Evolutionary conservation across 2,113 vertebrate species (phyloP).

Genomic region (Crotalus tigris): DNA sequence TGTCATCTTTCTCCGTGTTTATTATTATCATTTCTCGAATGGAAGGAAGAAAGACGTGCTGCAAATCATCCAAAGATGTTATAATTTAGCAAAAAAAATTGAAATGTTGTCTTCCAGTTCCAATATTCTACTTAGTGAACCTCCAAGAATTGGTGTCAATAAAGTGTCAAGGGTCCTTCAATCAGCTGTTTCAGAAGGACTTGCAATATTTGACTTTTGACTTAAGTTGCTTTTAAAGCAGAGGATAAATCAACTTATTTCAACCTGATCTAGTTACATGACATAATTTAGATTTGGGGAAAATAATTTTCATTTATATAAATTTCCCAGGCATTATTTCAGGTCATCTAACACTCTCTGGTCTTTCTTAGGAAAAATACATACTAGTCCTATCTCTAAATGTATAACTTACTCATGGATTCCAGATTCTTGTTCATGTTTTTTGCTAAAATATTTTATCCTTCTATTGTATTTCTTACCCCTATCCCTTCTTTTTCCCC

Average conservation of each 20-base stretch:
- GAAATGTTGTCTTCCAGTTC: neutral
- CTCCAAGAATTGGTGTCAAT: neutral
- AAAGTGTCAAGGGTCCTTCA: neutral
- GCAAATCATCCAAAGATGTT: neutral
- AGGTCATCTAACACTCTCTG: neutral
- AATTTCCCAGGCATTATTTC: neutral
- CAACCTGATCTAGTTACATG: neutral
- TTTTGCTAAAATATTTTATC: neutral
- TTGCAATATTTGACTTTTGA: neutral
- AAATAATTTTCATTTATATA: neutral
- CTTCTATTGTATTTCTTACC: slow-evolving; percentile 24
- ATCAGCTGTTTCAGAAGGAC: neutral
- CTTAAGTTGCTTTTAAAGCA: neutral
- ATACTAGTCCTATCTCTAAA: neutral
- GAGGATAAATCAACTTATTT: neutral
- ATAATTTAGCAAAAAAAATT: neutral
- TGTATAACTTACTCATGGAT: neutral
- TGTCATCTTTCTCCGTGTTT: neutral
- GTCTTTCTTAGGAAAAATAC: neutral
- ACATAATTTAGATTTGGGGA: neutral
- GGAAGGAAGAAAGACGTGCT: neutral
- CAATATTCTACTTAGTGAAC: neutral
- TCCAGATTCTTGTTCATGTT: neutral
- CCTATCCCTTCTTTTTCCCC: slow-evolving; percentile 7
- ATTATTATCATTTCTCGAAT: neutral